Conservation (phyloP, 64 coral and sea anemone genomes). For the Actinia tenebrosa region DNA sequence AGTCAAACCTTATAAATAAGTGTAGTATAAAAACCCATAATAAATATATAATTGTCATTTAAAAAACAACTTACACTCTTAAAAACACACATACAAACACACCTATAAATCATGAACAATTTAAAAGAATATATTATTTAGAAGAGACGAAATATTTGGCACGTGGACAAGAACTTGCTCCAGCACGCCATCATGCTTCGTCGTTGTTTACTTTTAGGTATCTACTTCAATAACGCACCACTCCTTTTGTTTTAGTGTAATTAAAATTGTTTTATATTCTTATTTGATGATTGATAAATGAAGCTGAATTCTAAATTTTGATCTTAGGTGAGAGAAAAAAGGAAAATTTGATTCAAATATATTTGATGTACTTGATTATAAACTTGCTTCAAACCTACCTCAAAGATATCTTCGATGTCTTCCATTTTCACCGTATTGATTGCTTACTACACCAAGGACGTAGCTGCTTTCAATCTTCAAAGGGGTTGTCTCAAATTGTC, state of each 20-base stretch:
- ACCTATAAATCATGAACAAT: not conserved
- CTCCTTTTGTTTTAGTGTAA: not conserved
- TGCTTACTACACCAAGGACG: not conserved
- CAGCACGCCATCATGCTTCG: not conserved
- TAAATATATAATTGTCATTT: not conserved
- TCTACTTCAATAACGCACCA: not conserved
- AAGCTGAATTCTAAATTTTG: not conserved
- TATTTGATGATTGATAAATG: not conserved
- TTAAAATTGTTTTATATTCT: not conserved
- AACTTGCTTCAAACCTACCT: constrained; percentile 20
- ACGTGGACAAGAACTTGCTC: not conserved
- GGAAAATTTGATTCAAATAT: not conserved
- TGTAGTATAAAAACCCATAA: not conserved
- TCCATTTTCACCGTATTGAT: not conserved
- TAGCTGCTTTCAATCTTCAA: not conserved
- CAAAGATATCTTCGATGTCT: constrained; percentile 62
- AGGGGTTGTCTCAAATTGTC: not conserved
- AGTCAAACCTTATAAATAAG: not conserved
- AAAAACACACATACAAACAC: not conserved
- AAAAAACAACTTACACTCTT: not conserved
- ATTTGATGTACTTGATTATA: not conserved
- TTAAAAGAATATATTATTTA: not conserved
- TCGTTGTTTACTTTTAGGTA: not conserved
- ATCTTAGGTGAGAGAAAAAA: not conserved
- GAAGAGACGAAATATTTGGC: not conserved